Conservation (phyloP, 35 echinoderm and acorn worm genomes). For the Apostichopus parvimensis region DNA sequence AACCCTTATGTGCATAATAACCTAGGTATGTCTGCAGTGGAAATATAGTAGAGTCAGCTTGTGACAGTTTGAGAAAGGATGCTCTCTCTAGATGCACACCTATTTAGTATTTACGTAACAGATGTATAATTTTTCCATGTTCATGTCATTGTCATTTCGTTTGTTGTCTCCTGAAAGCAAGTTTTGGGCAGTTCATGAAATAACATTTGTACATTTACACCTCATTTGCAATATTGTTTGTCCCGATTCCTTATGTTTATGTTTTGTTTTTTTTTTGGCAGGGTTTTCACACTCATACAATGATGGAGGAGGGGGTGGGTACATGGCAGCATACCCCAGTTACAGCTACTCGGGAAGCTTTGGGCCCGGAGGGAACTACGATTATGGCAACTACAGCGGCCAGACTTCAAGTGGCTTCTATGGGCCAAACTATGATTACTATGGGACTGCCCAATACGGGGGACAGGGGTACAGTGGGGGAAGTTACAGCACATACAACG, state of each 20-base stretch:
- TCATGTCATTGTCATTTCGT: too few relatives aligned
- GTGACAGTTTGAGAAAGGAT: too few relatives aligned
- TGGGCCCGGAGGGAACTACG: slow-evolving; percentile 2
- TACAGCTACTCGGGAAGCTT: slow-evolving; percentile 4
- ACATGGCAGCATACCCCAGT: slow-evolving; percentile 30
- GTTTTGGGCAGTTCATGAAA: background rate
- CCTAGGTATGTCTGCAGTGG: slow-evolving; percentile 12
- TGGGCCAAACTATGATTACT: slow-evolving; percentile 29
- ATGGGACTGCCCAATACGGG: background rate
- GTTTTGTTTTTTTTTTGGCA: background rate
- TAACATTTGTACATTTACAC: background rate
- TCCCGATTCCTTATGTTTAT: too few relatives aligned
- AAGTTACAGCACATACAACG: slow-evolving; percentile 38
- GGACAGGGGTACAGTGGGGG: slow-evolving; percentile 21
- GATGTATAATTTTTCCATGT: too few relatives aligned
- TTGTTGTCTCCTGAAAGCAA: background rate
- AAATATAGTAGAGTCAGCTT: background rate
- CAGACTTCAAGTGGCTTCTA: slow-evolving; percentile 13
- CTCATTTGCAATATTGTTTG: too few relatives aligned
- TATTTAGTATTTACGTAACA: too few relatives aligned
- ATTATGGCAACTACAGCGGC: slow-evolving; percentile 6
- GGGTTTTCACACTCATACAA: slow-evolving; percentile 38
- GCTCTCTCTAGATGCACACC: too few relatives aligned
- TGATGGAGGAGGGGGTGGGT: background rate
- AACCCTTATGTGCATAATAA: slow-evolving; percentile 7